Evolutionary conservation across 1,140 invertebrate genomes (phyloP).

Genomic region (Leptinotarsa texana): DNA sequence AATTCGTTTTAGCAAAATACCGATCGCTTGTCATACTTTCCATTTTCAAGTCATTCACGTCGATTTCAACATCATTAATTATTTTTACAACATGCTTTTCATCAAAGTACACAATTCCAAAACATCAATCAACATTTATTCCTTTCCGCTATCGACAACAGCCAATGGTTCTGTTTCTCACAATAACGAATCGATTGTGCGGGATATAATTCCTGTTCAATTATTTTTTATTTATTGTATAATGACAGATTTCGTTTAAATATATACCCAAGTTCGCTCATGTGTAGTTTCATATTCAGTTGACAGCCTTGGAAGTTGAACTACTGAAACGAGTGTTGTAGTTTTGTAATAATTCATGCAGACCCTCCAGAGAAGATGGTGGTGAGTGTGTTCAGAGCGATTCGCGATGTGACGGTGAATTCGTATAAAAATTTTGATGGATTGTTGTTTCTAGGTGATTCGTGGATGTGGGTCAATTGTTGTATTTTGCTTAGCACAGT

Average conservation of each 20-base stretch:
- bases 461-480: constrained; percentile 6
- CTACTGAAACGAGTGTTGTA: constrained; percentile 19
- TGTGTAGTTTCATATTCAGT: constrained; percentile 19
- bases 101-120: too few relatives aligned
- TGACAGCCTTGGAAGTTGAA: constrained; percentile 28
- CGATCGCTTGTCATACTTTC: too few relatives aligned
- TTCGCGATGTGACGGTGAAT: not conserved
- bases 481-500: constrained; percentile 6
- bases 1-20: too few relatives aligned
- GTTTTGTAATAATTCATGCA: constrained; percentile 17
- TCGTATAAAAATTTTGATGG: not conserved
- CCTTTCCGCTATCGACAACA: not conserved
- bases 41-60: too few relatives aligned
- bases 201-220: constrained; percentile 2
- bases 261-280: constrained; percentile 20
- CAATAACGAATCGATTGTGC: not conserved
- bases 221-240: constrained; percentile 25
- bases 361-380: constrained; percentile 16
- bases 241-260: constrained; percentile 22
- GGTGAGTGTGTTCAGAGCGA: constrained; percentile 15
- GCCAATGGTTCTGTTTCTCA: not conserved
- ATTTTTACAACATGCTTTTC: too few relatives aligned
- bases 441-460: constrained; percentile 12
- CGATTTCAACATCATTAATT: too few relatives aligned
- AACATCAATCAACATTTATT: too few relatives aligned